These are phyloP conservation scores for Hemibagrus wyckioides DNA, from an alignment of 2,113 vertebrate genomes.

Conservation along the genomic window DNA sequence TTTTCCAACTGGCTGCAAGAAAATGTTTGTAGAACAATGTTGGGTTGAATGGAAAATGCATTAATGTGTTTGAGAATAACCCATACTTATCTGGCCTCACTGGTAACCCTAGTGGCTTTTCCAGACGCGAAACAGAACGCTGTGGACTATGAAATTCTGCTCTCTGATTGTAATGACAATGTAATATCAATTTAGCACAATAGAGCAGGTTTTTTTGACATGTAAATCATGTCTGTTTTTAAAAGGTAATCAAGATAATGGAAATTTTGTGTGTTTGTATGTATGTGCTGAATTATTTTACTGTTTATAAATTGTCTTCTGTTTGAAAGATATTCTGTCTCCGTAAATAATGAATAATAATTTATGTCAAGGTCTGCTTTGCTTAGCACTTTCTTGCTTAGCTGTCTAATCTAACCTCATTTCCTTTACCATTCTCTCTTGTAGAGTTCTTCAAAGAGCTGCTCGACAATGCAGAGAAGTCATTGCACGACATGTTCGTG, in stretches of 20 bases:
- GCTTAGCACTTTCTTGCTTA: neutral
- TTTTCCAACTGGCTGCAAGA: slow-evolving; percentile 42
- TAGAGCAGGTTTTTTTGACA: neutral
- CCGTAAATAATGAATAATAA: neutral
- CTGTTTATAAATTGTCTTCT: neutral
- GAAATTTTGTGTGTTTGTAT: neutral
- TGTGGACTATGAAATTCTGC: slow-evolving; percentile 32
- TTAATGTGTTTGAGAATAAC: slow-evolving; percentile 51
- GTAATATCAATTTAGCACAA: neutral
- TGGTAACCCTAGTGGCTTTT: slow-evolving; percentile 19
- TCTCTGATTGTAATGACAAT: slow-evolving; percentile 37
- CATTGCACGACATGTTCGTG: slow-evolving; percentile 92
- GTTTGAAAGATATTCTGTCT: neutral
- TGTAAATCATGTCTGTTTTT: neutral
- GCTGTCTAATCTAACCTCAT: slow-evolving; percentile 5
- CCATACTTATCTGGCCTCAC: slow-evolving; percentile 27
- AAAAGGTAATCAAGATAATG: neutral
- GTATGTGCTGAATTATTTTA: too few relatives aligned
- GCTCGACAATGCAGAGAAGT: slow-evolving; percentile 87
- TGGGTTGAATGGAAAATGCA: slow-evolving; percentile 56
- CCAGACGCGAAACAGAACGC: slow-evolving; percentile 13
- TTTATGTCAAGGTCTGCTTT: neutral
- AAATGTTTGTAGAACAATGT: slow-evolving; percentile 34
- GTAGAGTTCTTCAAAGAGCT: slow-evolving; percentile 96
- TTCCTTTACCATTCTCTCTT: neutral